Evolutionary conservation across 1,140 invertebrate genomes (phyloP).

Genomic region (Glomeris maerens): DNA sequence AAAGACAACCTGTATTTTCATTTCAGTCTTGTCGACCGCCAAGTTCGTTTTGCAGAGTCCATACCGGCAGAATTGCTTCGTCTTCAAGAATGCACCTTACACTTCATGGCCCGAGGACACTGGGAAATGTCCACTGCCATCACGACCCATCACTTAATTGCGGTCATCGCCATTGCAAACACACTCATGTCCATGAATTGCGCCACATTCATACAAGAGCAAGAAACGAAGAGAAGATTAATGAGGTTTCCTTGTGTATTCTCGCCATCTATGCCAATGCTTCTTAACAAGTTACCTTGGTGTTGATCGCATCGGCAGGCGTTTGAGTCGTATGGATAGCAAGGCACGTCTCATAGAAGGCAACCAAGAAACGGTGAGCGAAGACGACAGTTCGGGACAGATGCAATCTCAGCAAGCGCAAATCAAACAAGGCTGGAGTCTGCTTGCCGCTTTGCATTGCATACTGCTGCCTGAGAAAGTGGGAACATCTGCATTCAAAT

Average conservation of each 20-base stretch:
- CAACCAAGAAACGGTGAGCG: neutral
- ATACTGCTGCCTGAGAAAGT: slow-evolving; percentile 87
- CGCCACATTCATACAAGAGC: slow-evolving; percentile 55
- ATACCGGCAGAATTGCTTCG: slow-evolving; percentile 56
- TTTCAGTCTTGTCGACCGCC: too few species aligned
- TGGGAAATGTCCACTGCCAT: slow-evolving; percentile 91
- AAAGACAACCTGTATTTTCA: too few species aligned
- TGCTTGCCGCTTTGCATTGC: slow-evolving; percentile 88
- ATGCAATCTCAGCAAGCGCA: slow-evolving; percentile 56
- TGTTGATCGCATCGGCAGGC: neutral
- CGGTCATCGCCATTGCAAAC: slow-evolving; percentile 85
- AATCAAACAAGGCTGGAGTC: slow-evolving; percentile 92
- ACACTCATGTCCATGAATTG: slow-evolving; percentile 97
- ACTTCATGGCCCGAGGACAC: slow-evolving; percentile 72
- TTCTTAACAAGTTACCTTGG: neutral
- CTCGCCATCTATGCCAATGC: neutral
- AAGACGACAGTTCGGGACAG: neutral
- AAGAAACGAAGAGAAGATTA: slow-evolving; percentile 23
- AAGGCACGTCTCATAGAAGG: neutral
- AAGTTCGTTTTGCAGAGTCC: slow-evolving; percentile 35
- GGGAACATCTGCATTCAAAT: slow-evolving; percentile 62
- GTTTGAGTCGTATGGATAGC: neutral
- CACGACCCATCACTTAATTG: slow-evolving; percentile 88
- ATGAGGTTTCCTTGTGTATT: slow-evolving; percentile 7
- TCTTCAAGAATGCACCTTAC: slow-evolving; percentile 58